These are phyloP conservation scores for Pseudoatta argentina DNA, from an alignment of 1,140 invertebrate genomes.

Conservation along the genomic window DNA sequence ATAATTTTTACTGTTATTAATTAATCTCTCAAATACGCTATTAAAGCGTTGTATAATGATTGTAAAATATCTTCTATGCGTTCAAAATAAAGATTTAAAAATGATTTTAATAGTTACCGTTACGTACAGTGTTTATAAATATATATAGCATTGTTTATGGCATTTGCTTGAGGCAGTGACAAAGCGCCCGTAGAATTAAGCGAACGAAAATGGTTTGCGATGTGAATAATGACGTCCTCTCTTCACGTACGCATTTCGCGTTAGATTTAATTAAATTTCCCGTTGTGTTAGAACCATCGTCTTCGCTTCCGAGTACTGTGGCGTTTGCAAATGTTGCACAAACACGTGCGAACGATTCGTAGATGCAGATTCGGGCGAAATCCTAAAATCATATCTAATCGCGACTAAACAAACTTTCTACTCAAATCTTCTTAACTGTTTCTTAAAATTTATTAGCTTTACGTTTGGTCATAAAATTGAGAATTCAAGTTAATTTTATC, in stretches of 20 bases:
- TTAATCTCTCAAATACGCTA: neutral
- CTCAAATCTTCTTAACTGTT: neutral
- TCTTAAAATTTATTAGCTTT: neutral
- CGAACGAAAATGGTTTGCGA: conserved; percentile 40
- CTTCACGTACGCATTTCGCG: conserved; percentile 38
- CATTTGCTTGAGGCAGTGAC: conserved; percentile 40
- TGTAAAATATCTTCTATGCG: neutral
- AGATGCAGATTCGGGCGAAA: neutral
- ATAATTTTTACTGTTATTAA: neutral
- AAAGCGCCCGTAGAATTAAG: conserved; percentile 45
- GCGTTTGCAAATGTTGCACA: conserved; percentile 12
- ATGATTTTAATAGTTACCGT: conserved; percentile 32
- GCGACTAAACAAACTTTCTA: neutral
- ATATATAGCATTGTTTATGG: conserved; percentile 4
- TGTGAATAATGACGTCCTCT: conserved; percentile 60
- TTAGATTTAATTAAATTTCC: conserved; percentile 64
- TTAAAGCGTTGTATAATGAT: neutral
- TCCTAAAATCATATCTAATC: neutral
- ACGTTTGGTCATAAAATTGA: neutral
- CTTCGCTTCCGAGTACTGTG: conserved; percentile 20
- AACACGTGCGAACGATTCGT: neutral
- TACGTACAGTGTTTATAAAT: too few species aligned
- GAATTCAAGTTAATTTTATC: neutral
- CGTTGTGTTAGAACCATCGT: conserved; percentile 44
- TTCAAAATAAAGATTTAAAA: conserved; percentile 28